These are phyloP conservation scores for Oreortyx pictus DNA, from an alignment of 2,797 vertebrate species.

Conservation along the genomic window DNA sequence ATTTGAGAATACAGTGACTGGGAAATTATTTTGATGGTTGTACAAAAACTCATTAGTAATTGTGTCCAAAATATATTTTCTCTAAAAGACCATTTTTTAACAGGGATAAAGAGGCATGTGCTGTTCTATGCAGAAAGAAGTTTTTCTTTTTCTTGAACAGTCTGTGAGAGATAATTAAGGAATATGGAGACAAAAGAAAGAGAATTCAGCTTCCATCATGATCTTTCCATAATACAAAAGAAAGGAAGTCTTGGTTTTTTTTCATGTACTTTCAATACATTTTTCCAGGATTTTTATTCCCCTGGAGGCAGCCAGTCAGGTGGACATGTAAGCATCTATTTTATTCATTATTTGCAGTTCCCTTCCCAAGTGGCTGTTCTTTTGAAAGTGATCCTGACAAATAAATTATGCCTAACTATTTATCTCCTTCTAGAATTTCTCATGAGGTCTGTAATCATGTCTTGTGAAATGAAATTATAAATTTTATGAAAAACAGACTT, in stretches of 20 bases:
- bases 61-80: not conserved
- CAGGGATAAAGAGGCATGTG: not conserved
- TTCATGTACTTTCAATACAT: constrained; percentile 65
- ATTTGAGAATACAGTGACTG: not conserved
- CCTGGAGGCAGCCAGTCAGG: constrained; percentile 74
- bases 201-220: not conserved
- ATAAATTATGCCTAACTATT: not conserved
- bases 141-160: not conserved
- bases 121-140: not conserved
- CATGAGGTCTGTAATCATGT: not conserved
- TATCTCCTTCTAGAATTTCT: not conserved
- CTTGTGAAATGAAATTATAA: not conserved
- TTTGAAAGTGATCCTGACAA: not conserved
- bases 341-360: constrained; percentile 62
- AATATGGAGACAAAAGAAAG: not conserved
- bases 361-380: constrained; percentile 8
- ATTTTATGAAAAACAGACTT: not conserved
- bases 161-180: not conserved
- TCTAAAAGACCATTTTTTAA: not conserved
- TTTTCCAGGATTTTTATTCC: constrained; percentile 73
- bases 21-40: not conserved
- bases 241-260: not conserved
- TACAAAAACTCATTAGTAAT: not conserved
- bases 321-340: constrained; percentile 75
- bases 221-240: not conserved